Conservation (phyloP, 2,113 vertebrate genomes). For the Ailuropoda melanoleuca region DNA sequence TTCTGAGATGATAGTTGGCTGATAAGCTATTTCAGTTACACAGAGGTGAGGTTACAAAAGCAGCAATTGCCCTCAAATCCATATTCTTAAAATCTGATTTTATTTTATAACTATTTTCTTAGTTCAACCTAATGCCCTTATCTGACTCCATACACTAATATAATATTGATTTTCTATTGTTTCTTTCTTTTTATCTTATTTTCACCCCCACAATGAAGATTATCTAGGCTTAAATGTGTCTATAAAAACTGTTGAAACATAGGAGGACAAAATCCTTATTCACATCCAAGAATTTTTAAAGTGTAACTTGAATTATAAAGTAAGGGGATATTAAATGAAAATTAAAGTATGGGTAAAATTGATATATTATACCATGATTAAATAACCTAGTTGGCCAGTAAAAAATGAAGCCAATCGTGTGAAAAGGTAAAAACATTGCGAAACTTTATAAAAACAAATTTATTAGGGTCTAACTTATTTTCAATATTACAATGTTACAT, state of each 20-base stretch:
- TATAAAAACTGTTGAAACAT: not conserved
- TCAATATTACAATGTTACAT: not conserved
- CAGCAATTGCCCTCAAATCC: not conserved
- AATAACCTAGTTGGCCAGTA: not conserved
- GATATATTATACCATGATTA: not conserved
- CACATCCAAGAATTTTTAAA: not conserved
- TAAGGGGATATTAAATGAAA: not conserved
- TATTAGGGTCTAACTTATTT: not conserved
- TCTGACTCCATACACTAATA: not conserved
- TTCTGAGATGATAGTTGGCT: not conserved
- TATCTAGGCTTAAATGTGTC: not conserved
- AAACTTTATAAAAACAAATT: not conserved
- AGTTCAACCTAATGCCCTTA: not conserved
- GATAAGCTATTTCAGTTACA: not conserved
- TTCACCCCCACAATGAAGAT: not conserved
- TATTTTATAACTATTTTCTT: not conserved
- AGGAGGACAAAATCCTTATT: not conserved
- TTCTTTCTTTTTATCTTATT: not conserved
- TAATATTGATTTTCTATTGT: not conserved
- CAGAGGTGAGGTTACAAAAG: not conserved
- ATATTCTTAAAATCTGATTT: constrained; percentile 19
- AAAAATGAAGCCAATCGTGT: not conserved
- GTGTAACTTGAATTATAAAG: not conserved
- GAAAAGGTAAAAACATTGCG: not conserved
- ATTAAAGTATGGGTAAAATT: not conserved